Evolutionary conservation across 2,797 vertebrate genomes (phyloP).

Genomic region (Notolepis coatsorum): DNA sequence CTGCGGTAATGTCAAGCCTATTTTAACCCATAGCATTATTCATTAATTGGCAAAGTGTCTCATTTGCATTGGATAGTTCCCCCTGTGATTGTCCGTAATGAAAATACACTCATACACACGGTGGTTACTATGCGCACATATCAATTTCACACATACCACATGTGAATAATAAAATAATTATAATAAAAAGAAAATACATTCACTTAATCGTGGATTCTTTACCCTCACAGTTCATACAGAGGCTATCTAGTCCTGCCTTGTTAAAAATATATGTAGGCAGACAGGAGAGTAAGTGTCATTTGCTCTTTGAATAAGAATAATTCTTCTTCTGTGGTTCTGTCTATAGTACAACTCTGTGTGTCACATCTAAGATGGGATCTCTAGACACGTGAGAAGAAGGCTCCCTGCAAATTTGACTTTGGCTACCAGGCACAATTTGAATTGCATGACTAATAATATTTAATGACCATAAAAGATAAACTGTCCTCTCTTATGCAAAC

Average conservation of each 20-base stretch:
- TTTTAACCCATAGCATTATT: conserved; percentile 60
- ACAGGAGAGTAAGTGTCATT: too few relatives aligned
- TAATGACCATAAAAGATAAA: conserved; percentile 66
- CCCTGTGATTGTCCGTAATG: conserved; percentile 55
- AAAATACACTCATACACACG: conserved; percentile 61
- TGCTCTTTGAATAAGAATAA: not conserved
- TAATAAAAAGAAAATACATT: not conserved
- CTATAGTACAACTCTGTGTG: not conserved
- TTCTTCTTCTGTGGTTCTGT: not conserved
- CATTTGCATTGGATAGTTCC: conserved; percentile 60
- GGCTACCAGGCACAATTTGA: conserved; percentile 64
- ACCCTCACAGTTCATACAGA: too few relatives aligned
- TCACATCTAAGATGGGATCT: conserved; percentile 8
- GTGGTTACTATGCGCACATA: conserved; percentile 3
- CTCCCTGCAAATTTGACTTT: conserved; percentile 43
- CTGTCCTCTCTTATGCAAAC: conserved; percentile 64
- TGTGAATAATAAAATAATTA: not conserved
- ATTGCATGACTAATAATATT: conserved; percentile 74
- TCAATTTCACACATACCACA: not conserved
- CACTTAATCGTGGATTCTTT: too few relatives aligned
- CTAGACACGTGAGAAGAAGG: not conserved
- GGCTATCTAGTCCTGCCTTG: too few relatives aligned
- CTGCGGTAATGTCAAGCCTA: conserved; percentile 37
- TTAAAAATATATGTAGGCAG: not conserved
- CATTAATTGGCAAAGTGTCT: conserved; percentile 70